Conservation (phyloP, 2,797 vertebrate species). For the Cyprinella venusta region DNA sequence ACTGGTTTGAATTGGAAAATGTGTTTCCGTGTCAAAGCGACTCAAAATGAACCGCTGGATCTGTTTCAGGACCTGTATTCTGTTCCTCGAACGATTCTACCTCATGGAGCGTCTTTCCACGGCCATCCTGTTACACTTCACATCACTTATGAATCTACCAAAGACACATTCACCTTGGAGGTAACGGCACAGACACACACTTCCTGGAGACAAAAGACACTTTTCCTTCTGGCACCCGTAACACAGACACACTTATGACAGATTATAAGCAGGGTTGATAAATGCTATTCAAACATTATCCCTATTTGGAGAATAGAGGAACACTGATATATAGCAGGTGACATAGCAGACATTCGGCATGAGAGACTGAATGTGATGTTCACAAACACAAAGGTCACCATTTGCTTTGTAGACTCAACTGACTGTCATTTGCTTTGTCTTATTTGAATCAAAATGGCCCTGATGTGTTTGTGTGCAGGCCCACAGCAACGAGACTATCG, state of each 20-base stretch:
- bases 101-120: slow-evolving; percentile 99
- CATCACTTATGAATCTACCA: slow-evolving; percentile 97
- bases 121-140: slow-evolving; percentile 96
- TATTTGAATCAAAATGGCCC: slow-evolving; percentile 14
- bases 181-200: slow-evolving; percentile 67
- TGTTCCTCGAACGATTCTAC: slow-evolving; percentile 99
- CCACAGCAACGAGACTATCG: slow-evolving; percentile 98
- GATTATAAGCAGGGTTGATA: background rate
- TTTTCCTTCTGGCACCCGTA: background rate
- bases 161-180: slow-evolving; percentile 97
- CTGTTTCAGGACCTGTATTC: slow-evolving; percentile 91
- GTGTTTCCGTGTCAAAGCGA: background rate
- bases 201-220: background rate
- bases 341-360: background rate
- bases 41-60: background rate
- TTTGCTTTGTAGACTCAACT: background rate
- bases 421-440: slow-evolving; percentile 17
- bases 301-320: slow-evolving; percentile 19
- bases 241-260: background rate
- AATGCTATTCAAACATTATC: background rate
- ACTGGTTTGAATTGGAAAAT: background rate
- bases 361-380: background rate
- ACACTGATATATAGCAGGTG: slow-evolving; percentile 14
- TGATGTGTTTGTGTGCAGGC: slow-evolving; percentile 76
- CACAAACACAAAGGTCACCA: background rate